Conservation (phyloP, 2,888 invertebrate genomes). For the Calameuta idolon region DNA sequence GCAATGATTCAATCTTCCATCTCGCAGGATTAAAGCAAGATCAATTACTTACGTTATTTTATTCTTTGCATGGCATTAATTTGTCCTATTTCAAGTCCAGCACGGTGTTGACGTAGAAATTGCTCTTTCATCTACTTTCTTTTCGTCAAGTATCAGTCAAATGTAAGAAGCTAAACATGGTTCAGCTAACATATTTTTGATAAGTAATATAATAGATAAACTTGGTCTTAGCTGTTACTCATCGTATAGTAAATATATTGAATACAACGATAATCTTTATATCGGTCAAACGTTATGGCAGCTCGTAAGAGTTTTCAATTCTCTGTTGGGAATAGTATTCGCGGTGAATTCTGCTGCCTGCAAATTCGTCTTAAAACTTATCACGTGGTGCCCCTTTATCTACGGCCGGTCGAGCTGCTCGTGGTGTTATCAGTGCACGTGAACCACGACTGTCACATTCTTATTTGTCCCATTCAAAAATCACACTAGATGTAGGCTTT, state of each 20-base stretch:
- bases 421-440: conserved; percentile 33
- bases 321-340: neutral
- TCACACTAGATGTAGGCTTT: conserved; percentile 10
- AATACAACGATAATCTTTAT: neutral
- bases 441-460: conserved; percentile 28
- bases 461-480: conserved; percentile 20
- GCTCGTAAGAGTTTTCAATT: neutral
- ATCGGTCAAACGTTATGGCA: neutral
- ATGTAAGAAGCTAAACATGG: neutral
- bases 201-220: neutral
- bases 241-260: neutral
- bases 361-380: neutral
- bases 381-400: neutral
- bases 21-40: neutral
- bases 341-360: neutral
- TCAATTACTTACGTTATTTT: neutral
- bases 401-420: conserved; percentile 1
- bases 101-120: neutral
- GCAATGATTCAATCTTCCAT: neutral
- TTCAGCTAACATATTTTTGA: neutral
- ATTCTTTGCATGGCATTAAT: neutral
- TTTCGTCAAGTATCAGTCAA: neutral
- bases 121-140: neutral
- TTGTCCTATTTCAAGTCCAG: neutral
- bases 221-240: neutral